Base-by-base conservation (phyloP, 2,888 invertebrate species). In the Dicranocentrus wangi region DNA sequence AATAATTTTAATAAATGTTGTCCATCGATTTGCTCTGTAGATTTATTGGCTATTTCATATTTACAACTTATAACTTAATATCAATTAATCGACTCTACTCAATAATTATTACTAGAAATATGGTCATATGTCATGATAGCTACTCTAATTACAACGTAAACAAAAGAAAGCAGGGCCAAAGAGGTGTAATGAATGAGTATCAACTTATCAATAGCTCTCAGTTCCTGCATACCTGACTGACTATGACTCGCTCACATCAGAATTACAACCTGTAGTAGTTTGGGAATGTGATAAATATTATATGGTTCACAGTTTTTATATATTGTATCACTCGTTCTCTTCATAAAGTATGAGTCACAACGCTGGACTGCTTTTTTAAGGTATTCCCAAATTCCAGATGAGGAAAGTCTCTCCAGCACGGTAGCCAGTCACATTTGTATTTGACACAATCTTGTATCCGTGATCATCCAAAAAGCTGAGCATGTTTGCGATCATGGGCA, bases 361-460 rank as follows among this genome's bases (percentile, higher is more conserved):
- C n/a, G n/a, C n/a, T n/a, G n/a, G n/a, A n/a, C n/a, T n/a, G n/a
- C n/a, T 8, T 32, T 25, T 23, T 73, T 60, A 83, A 1, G 83
- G 83, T 28, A 81, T 78, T 13, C 66, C 28, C 39, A 83, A 39
- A 71, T 81, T 83, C 83, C 83, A 83, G 55, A 83, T 81, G 39
- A 83, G 72, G 42, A 78, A 83, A 2, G 70, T 75, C 66, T 81
- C 83, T 25, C 81, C 81, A 43, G 28, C 10, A n/a, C 47, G 63
- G n/a, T 53, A 69, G 13, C 83, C 83, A 15, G 70, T 75, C 10
- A 83, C 60, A 39, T 76, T 81, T 10, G 51, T 78, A 10, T 63
- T 81, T 43, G 78, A 61, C 5, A 65, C 23, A 10, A 83, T 70
- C 69, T 83, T 83, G 51, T 81, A 83, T 10, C 83, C 83, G 42